These are phyloP conservation scores for Limenitis camilla DNA, from an alignment of 2,888 invertebrate species.

Conservation along the genomic window DNA sequence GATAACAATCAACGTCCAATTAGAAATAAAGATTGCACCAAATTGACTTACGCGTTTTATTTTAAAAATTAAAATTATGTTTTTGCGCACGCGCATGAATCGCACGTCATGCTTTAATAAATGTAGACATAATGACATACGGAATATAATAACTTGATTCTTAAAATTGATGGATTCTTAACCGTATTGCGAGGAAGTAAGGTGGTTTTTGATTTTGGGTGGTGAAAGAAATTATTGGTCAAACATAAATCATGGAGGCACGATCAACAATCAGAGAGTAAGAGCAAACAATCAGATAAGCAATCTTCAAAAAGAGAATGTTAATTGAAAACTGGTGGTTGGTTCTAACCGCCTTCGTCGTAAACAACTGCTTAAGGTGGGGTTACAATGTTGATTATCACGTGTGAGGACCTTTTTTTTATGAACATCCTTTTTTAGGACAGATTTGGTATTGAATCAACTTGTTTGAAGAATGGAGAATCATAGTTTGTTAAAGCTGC, in stretches of 20 bases:
- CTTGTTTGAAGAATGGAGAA: no score
- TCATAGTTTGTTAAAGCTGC: no score
- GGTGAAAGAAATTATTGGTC: constrained; percentile 20
- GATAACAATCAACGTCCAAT: constrained; percentile 17
- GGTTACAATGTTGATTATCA: not conserved
- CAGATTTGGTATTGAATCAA: no score
- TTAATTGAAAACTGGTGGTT: constrained; percentile 31
- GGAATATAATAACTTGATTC: constrained; percentile 17
- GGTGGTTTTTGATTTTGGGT: not conserved
- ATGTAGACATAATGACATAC: constrained; percentile 26
- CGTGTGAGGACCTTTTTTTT: not conserved
- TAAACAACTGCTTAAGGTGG: constrained; percentile 18
- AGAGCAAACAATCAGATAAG: constrained; percentile 31
- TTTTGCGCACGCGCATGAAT: constrained; percentile 21
- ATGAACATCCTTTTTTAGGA: no score
- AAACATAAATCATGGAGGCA: constrained; percentile 30
- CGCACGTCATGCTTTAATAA: constrained; percentile 24
- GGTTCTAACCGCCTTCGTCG: constrained; percentile 15
- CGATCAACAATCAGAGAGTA: constrained; percentile 29
- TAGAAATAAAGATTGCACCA: constrained; percentile 18
- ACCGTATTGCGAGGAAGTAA: not conserved
- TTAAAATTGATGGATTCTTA: not conserved
- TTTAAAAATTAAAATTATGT: constrained; percentile 16
- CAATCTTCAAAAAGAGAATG: constrained; percentile 32
- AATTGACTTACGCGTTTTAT: constrained; percentile 16